Conservation (phyloP, 2,797 vertebrate species). For the Paramormyrops hopkinsi region DNA sequence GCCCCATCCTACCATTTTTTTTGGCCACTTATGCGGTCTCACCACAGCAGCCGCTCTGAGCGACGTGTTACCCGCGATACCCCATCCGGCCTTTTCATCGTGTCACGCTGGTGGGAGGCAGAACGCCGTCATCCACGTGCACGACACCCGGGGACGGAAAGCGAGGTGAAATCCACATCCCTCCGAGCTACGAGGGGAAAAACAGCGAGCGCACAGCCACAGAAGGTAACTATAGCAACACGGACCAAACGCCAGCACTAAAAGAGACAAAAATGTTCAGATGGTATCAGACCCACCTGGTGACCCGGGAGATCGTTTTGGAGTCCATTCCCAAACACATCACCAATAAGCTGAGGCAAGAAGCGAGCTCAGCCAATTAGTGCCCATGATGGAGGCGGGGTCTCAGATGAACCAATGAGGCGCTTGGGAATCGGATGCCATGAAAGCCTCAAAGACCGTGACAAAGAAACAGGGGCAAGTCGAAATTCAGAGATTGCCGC, state of each 20-base stretch:
- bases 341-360: background rate
- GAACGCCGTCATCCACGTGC: background rate
- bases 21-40: background rate
- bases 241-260: background rate
- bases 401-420: background rate
- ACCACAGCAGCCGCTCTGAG: background rate
- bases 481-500: background rate
- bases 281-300: background rate
- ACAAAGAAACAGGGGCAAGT: background rate
- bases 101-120: background rate
- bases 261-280: background rate
- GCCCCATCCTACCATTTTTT: background rate
- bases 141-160: background rate
- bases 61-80: background rate
- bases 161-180: background rate
- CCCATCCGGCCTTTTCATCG: background rate
- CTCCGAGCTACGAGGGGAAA: background rate
- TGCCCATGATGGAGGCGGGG: background rate
- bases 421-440: background rate
- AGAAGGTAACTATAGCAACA: background rate
- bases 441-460: background rate
- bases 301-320: background rate
- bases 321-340: background rate
- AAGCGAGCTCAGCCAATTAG: background rate
- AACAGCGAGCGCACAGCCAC: background rate